Conservation (phyloP, 2,113 vertebrate genomes). For the Sinocyclocheilus anshuiensis region DNA sequence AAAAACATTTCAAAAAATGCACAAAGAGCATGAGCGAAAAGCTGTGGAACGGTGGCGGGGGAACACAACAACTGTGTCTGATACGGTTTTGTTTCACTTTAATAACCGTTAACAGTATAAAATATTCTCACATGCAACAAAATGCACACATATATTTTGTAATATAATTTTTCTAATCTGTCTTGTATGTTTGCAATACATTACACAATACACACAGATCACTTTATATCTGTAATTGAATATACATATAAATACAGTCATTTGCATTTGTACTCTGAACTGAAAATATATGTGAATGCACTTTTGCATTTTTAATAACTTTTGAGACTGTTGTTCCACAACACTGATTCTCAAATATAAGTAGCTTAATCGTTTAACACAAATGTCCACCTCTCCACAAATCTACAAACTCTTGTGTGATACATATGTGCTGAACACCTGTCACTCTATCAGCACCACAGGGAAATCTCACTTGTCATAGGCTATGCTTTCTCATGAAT, state of each 20-base stretch:
- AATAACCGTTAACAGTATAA: neutral
- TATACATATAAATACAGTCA: neutral
- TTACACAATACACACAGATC: neutral
- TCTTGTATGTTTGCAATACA: neutral
- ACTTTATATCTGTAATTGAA: neutral
- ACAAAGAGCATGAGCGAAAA: neutral
- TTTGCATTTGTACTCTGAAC: neutral
- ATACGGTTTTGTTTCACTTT: neutral
- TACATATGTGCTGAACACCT: neutral
- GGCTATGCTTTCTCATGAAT: neutral
- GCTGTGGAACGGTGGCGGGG: neutral
- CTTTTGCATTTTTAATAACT: neutral
- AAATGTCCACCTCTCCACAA: neutral
- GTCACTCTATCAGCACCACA: neutral
- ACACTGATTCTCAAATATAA: neutral
- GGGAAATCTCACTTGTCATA: neutral
- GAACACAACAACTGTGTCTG: neutral
- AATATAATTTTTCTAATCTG: neutral
- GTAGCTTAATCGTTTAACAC: neutral
- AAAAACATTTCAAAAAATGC: neutral
- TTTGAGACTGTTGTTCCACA: neutral
- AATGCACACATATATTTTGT: neutral
- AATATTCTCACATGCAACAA: neutral
- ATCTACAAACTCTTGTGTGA: neutral
- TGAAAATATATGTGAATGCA: slow-evolving; percentile 6